Percentiles rank a stretch among this genome's conserved stretches.
These are phyloP conservation scores for Prenolepis imparis DNA, from an alignment of 2,888 invertebrate species.

Conservation along the genomic window DNA sequence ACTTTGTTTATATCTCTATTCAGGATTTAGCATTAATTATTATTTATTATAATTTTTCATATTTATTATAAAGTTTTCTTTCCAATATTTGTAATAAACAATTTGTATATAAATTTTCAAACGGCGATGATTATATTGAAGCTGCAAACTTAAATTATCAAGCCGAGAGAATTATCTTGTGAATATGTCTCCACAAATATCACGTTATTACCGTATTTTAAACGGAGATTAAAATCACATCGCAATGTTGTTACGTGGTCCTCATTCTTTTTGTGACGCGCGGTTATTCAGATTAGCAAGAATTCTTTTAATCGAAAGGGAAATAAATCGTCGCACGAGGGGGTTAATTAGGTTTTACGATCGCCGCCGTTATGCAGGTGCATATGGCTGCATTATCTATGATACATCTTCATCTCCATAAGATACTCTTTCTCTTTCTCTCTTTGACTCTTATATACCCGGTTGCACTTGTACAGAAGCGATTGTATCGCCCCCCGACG, in stretches of 20 bases:
- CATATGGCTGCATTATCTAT: conserved; percentile 68
- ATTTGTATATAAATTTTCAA: conserved; percentile 9
- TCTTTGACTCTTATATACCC: conserved; percentile 18
- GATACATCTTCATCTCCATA: conserved; percentile 74
- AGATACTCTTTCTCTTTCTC: conserved; percentile 42
- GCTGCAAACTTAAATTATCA: background rate
- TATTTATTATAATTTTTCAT: background rate
- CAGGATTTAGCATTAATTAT: background rate
- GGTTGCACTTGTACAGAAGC: conserved; percentile 43
- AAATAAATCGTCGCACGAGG: conserved; percentile 70
- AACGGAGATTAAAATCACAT: conserved; percentile 43
- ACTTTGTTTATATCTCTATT: background rate
- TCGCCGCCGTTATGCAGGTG: conserved; percentile 71
- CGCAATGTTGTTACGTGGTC: conserved; percentile 7
- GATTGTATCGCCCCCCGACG: conserved; percentile 73
- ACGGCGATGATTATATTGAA: background rate
- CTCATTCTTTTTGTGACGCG: conserved; percentile 18
- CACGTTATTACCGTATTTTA: conserved; percentile 38
- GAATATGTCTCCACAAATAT: conserved; percentile 18
- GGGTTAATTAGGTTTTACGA: conserved; percentile 76
- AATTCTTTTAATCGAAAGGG: conserved; percentile 67
- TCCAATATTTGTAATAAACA: background rate
- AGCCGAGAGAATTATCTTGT: background rate
- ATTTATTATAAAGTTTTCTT: background rate
- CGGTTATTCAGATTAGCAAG: conserved; percentile 69